Conservation (phyloP, 2,113 vertebrate species). For the Syngnathus scovelli region DNA sequence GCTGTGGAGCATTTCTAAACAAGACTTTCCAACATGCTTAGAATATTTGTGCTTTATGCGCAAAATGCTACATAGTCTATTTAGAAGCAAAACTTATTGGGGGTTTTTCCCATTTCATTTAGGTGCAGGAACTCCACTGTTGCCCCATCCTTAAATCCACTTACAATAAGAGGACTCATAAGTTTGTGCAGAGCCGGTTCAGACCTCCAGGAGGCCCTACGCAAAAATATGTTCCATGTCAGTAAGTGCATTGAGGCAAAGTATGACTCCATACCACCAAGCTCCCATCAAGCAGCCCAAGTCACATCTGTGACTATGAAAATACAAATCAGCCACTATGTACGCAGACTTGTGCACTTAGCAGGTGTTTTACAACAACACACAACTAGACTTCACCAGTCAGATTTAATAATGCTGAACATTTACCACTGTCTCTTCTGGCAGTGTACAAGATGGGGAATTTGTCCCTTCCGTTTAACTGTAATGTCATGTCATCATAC, state of each 20-base stretch:
- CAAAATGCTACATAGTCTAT: not conserved
- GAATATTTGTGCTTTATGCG: slow-evolving; percentile 7
- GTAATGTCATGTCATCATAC: slow-evolving; percentile 38
- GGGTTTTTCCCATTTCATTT: slow-evolving; percentile 17
- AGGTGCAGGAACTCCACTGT: not conserved
- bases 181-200: too few relatives aligned
- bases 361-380: slow-evolving; percentile 40
- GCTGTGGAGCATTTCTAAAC: slow-evolving; percentile 34
- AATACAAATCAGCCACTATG: slow-evolving; percentile 19
- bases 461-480: slow-evolving; percentile 41
- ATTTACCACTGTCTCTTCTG: slow-evolving; percentile 30
- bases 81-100: slow-evolving; percentile 11
- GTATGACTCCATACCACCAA: not conserved
- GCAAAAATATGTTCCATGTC: not conserved
- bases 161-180: too few relatives aligned
- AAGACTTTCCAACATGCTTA: slow-evolving; percentile 2
- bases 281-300: not conserved
- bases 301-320: slow-evolving; percentile 11
- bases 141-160: not conserved
- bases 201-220: too few relatives aligned
- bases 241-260: not conserved
- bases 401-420: slow-evolving; percentile 47
- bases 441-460: slow-evolving; percentile 21
- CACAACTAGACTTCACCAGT: slow-evolving; percentile 27
- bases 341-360: slow-evolving; percentile 28